Percentiles rank a stretch among this genome's conserved stretches.
phyloP scores from a whole-genome alignment of 1,140 invertebrate genomes.

The Phymastichus coffea region DNA sequence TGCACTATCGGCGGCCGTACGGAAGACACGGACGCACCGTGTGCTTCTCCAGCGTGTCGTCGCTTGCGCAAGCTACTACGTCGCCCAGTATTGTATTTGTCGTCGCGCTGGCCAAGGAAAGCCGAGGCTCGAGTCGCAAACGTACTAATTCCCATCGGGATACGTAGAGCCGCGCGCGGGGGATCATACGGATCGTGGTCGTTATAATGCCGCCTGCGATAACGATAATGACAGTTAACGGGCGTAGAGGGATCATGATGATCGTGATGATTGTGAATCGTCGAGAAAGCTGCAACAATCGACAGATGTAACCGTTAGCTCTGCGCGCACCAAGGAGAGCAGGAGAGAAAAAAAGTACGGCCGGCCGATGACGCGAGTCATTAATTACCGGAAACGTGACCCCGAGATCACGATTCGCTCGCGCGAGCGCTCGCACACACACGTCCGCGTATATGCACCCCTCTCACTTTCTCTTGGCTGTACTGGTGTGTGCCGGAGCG shows the following conservation, averaged over 20 bases:
- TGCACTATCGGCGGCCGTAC: background rate
- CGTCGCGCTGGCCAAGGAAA: no score
- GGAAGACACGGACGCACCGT: background rate
- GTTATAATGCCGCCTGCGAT: constrained; percentile 8
- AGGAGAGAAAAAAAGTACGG: no score
- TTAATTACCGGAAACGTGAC: constrained; percentile 55
- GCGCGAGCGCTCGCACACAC: no score
- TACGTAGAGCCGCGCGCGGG: background rate
- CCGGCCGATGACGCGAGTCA: constrained; percentile 46
- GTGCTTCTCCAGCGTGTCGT: no score
- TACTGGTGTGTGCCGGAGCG: no score
- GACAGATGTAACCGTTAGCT: constrained; percentile 47
- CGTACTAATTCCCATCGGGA: background rate
- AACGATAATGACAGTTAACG: constrained; percentile 24
- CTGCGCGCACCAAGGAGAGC: constrained; percentile 21
- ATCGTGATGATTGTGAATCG: constrained; percentile 23
- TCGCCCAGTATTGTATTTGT: no score
- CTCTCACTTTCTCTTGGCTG: no score
- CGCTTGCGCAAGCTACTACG: no score
- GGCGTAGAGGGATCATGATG: constrained; percentile 17
- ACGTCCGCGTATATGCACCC: no score
- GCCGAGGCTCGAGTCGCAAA: background rate
- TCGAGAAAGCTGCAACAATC: constrained; percentile 32
- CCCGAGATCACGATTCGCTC: no score
- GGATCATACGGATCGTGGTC: constrained; percentile 11